Percentiles rank a stretch among this genome's conserved stretches.
phyloP scores from a whole-genome alignment of 2,888 invertebrate species.

The Sinohyriopsis cumingii region DNA sequence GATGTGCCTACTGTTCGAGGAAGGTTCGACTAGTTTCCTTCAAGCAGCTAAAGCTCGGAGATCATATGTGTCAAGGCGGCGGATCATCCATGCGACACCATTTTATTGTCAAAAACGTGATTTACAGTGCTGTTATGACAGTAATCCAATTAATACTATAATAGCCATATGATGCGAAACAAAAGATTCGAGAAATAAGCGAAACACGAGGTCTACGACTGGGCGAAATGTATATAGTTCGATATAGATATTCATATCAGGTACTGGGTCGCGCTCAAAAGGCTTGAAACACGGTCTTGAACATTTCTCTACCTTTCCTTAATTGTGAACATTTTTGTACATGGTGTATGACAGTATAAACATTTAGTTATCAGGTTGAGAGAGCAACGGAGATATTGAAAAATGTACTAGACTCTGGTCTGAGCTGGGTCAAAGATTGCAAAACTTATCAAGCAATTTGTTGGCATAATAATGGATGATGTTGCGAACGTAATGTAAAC shows the following conservation, averaged over 20 bases:
- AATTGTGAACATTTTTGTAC: slow-evolving; percentile 12
- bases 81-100: slow-evolving; percentile 1
- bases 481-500: not conserved
- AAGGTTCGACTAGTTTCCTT: no score
- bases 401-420: slow-evolving; percentile 2
- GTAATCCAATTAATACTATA: slow-evolving; percentile 21
- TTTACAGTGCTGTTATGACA: slow-evolving; percentile 2
- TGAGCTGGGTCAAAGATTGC: slow-evolving; percentile 12
- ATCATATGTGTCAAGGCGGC: slow-evolving; percentile 1
- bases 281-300: not conserved
- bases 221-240: slow-evolving; percentile 17
- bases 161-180: slow-evolving; percentile 12
- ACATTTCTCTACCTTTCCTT: not conserved
- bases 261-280: slow-evolving; percentile 17
- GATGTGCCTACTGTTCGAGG: no score
- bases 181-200: slow-evolving; percentile 18
- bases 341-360: slow-evolving; percentile 6
- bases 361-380: slow-evolving; percentile 15
- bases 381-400: not conserved
- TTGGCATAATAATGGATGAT: slow-evolving; percentile 13
- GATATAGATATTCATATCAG: slow-evolving; percentile 14
- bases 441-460: slow-evolving; percentile 6
- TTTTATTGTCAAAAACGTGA: slow-evolving; percentile 22
- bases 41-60: not conserved
- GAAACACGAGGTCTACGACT: slow-evolving; percentile 5